These are phyloP conservation scores for Mus minutoides DNA, from an alignment of 2,797 vertebrate genomes.

Conservation along the genomic window DNA sequence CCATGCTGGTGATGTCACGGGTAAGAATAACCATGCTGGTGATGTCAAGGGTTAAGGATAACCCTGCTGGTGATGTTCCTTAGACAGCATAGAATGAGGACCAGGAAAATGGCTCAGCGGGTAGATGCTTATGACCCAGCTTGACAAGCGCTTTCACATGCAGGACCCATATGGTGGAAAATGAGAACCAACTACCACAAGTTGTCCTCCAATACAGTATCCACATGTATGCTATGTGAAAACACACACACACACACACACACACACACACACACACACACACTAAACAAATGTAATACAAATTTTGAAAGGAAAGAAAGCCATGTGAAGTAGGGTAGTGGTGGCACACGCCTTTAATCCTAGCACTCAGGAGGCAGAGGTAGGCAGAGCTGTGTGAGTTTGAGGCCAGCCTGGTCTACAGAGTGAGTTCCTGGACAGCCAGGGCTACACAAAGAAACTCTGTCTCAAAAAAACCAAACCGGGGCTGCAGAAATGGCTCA, in stretches of 20 bases:
- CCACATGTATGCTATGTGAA: neutral
- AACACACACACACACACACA: neutral
- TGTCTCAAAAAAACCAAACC: neutral
- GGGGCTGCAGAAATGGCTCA: too few relatives aligned
- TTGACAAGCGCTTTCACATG: neutral
- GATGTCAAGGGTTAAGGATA: too few relatives aligned
- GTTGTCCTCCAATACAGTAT: neutral
- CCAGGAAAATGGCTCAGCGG: neutral
- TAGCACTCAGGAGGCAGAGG: neutral
- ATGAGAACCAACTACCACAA: neutral
- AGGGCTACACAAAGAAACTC: too few relatives aligned
- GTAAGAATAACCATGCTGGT: too few relatives aligned
- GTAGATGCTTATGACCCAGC: neutral
- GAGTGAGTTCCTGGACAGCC: neutral
- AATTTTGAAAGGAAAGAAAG: neutral
- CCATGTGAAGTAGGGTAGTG: neutral
- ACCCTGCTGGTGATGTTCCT: neutral
- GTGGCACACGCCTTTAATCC: neutral
- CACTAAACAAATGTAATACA: neutral
- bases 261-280: neutral
- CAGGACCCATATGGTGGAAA: neutral
- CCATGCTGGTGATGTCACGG: too few relatives aligned
- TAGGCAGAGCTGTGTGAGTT: neutral
- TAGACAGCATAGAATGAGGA: neutral
- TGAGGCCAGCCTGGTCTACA: neutral